phyloP scores from a whole-genome alignment of 2,797 vertebrate genomes.

The Halcyon badia region DNA sequence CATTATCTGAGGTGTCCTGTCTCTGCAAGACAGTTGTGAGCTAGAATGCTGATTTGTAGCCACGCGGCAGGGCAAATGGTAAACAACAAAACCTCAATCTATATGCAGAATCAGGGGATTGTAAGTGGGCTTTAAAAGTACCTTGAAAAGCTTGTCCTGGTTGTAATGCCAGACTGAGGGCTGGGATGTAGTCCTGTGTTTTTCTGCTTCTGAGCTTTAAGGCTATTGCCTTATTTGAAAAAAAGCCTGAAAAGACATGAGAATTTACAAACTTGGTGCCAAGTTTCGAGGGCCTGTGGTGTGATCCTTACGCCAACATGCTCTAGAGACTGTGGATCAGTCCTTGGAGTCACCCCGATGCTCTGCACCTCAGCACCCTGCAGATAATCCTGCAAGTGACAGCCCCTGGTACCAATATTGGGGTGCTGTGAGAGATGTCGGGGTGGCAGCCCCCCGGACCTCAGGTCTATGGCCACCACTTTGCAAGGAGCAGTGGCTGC shows the following conservation, averaged over 20 bases:
- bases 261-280: neutral
- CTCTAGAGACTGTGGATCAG: neutral
- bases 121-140: neutral
- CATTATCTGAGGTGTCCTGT: neutral
- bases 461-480: neutral
- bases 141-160: neutral
- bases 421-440: neutral
- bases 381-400: neutral
- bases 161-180: neutral
- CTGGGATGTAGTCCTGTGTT: accelerated
- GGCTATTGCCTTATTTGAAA: neutral
- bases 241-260: neutral
- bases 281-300: neutral
- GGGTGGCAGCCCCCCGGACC: neutral
- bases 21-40: neutral
- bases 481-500: neutral
- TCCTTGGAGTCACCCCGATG: neutral
- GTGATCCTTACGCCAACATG: neutral
- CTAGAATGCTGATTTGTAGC: accelerated
- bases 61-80: neutral
- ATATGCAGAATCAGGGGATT: accelerated
- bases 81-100: neutral
- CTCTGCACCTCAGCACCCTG: neutral
- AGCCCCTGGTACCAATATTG: neutral
- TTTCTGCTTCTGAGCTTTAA: neutral